Conservation (phyloP, 2,888 invertebrate species). For the Dasysyrphus albostriatus region DNA sequence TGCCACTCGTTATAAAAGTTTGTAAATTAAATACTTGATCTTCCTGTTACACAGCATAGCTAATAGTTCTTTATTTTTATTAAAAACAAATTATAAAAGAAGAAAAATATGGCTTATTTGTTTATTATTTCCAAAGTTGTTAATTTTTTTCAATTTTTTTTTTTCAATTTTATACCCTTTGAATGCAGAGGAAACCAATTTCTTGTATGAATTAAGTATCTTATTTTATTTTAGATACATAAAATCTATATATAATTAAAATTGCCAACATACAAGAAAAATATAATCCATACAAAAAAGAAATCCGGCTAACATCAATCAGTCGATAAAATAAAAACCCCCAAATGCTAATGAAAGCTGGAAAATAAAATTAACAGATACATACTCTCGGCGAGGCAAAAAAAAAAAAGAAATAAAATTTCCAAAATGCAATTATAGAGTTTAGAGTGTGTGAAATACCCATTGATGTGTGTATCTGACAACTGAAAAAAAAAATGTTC, state of each 20-base stretch:
- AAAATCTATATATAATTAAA: not conserved
- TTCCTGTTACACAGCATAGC: too few species aligned
- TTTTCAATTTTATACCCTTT: too few species aligned
- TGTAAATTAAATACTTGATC: too few species aligned
- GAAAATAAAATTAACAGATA: constrained; percentile 30
- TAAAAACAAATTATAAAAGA: too few species aligned
- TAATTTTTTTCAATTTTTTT: too few species aligned
- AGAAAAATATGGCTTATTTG: too few species aligned
- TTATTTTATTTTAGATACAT: not conserved
- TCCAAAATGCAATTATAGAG: constrained; percentile 42
- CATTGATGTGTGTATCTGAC: not conserved
- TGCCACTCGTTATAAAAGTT: too few species aligned
- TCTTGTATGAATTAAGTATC: not conserved
- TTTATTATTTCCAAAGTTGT: too few species aligned
- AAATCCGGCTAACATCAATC: constrained; percentile 6
- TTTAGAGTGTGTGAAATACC: constrained; percentile 20
- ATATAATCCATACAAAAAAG: not conserved
- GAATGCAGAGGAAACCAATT: too few species aligned
- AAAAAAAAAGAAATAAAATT: not conserved
- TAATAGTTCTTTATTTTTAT: too few species aligned
- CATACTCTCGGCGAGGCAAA: not conserved
- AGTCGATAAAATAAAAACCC: constrained; percentile 30
- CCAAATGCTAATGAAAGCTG: constrained; percentile 33
- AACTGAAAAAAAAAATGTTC: constrained; percentile 23
- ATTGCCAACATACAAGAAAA: not conserved